A percentile compares a stretch with the other conserved stretches of the same genome.
phyloP scores from a whole-genome alignment of 1,140 invertebrate genomes.

The Papilio dardanus region DNA sequence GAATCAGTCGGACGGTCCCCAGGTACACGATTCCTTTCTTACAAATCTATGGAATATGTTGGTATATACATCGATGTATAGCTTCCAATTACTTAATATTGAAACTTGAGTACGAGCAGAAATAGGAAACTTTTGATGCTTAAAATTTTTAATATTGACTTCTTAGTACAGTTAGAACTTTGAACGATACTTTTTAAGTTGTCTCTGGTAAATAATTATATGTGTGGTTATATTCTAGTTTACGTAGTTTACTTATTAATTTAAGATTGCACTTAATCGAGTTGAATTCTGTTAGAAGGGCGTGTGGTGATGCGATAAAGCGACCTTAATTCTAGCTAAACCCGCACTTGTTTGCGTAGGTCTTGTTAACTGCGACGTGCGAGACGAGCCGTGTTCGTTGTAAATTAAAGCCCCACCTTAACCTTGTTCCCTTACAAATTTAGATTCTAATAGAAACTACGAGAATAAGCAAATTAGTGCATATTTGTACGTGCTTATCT shows the following conservation, averaged over 20 bases:
- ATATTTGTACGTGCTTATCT: neutral
- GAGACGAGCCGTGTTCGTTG: constrained; percentile 16
- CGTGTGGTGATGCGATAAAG: constrained; percentile 21
- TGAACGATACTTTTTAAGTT: no score
- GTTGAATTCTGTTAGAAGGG: neutral
- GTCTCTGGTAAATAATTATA: no score
- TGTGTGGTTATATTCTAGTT: no score
- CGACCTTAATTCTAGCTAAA: constrained; percentile 21
- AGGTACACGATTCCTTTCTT: constrained; percentile 15
- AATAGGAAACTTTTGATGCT: no score
- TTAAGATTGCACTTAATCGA: no score
- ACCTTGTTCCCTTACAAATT: constrained; percentile 15
- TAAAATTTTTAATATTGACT: no score
- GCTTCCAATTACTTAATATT: constrained; percentile 13
- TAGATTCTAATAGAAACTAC: neutral
- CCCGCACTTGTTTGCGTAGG: constrained; percentile 19
- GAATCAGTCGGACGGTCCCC: constrained; percentile 29
- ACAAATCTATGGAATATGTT: neutral
- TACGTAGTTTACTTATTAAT: no score
- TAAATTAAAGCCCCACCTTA: constrained; percentile 27
- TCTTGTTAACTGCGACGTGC: constrained; percentile 22
- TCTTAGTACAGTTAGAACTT: no score
- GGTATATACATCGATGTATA: neutral
- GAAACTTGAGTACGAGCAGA: neutral
- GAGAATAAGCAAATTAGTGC: neutral